These are phyloP conservation scores for Gymnocypris eckloni DNA, from an alignment of 2,797 vertebrate genomes.

Conservation along the genomic window DNA sequence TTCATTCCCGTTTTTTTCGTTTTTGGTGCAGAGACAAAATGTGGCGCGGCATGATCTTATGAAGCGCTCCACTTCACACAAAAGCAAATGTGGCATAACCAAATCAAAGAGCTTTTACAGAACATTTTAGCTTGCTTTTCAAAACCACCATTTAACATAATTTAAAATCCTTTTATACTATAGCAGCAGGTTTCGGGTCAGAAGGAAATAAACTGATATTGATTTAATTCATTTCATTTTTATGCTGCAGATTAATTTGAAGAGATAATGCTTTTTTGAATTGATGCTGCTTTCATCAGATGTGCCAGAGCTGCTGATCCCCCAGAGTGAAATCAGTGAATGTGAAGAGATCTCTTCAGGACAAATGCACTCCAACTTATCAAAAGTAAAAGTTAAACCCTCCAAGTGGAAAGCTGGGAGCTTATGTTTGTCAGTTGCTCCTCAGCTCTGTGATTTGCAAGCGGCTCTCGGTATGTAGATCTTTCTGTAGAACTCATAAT, in stretches of 20 bases:
- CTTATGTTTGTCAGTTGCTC: slow-evolving; percentile 38
- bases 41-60: background rate
- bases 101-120: slow-evolving; percentile 39
- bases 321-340: slow-evolving; percentile 21
- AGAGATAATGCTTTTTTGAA: slow-evolving; percentile 28
- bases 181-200: slow-evolving; percentile 11
- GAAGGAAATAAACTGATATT: slow-evolving; percentile 22
- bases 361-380: slow-evolving; percentile 45
- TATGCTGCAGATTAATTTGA: slow-evolving; percentile 23
- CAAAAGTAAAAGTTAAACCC: slow-evolving; percentile 38
- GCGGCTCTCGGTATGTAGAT: slow-evolving; percentile 28
- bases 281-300: slow-evolving; percentile 19
- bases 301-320: slow-evolving; percentile 24
- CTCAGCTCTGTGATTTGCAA: slow-evolving; percentile 36
- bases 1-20: slow-evolving; percentile 7
- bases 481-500: slow-evolving; percentile 23
- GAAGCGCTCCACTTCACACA: background rate
- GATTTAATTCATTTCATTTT: slow-evolving; percentile 17
- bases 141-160: slow-evolving; percentile 10
- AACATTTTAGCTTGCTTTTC: slow-evolving; percentile 19
- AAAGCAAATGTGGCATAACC: background rate
- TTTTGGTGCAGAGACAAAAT: background rate
- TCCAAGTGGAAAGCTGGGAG: slow-evolving; percentile 37
- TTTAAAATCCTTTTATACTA: slow-evolving; percentile 22
- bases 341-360: slow-evolving; percentile 36